Evolutionary conservation across 2,797 vertebrate genomes (phyloP).

Genomic region (Aulostomus chinensis): DNA sequence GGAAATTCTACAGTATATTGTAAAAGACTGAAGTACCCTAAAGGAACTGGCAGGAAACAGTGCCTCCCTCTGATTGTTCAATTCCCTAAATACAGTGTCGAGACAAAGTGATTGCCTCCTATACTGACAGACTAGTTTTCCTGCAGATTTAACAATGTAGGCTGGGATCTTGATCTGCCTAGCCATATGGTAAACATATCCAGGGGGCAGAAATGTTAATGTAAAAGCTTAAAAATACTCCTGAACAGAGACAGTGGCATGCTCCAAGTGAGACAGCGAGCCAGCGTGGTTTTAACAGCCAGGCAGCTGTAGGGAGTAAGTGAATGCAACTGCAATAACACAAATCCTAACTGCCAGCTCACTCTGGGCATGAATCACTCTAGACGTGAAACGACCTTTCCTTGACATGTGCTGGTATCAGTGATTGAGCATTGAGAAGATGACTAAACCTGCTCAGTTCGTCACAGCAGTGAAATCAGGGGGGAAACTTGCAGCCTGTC

Average conservation of each 20-base stretch:
- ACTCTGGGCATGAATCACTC: conserved; percentile 67
- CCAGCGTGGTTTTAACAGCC: conserved; percentile 49
- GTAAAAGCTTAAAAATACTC: conserved; percentile 58
- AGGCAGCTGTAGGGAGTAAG: conserved; percentile 60
- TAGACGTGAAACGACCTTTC: conserved; percentile 62
- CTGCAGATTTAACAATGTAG: conserved; percentile 23
- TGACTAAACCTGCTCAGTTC: conserved; percentile 63
- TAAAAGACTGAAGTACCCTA: too few species aligned
- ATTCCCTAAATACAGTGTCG: background rate
- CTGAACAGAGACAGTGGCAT: conserved; percentile 32
- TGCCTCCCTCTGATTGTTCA: background rate
- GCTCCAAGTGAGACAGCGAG: conserved; percentile 40
- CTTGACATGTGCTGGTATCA: conserved; percentile 67
- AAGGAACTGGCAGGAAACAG: conserved; percentile 1
- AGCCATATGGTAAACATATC: conserved; percentile 58
- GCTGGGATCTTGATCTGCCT: conserved; percentile 33
- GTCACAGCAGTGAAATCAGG: conserved; percentile 20
- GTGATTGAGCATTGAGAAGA: conserved; percentile 66
- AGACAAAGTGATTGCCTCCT: background rate
- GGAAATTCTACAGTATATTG: too few species aligned
- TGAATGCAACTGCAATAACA: conserved; percentile 64
- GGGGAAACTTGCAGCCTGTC: conserved; percentile 13
- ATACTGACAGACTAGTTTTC: background rate
- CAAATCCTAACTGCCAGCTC: conserved; percentile 60
- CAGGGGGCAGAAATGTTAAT: conserved; percentile 44